Conservation (phyloP, 2,113 vertebrate species). For the Alethe castanea region DNA sequence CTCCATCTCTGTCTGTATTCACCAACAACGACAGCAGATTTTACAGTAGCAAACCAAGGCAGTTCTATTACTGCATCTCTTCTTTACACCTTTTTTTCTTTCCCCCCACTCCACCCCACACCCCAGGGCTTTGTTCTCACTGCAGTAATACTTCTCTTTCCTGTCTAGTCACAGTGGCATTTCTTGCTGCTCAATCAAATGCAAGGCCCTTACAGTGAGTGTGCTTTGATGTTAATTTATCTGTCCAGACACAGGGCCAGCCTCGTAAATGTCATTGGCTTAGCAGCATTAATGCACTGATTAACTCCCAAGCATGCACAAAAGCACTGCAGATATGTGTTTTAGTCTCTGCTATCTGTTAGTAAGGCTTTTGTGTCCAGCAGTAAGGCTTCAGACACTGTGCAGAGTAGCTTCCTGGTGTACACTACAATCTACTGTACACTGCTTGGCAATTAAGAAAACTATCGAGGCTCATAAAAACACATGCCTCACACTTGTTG, state of each 20-base stretch:
- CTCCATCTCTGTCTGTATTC: neutral
- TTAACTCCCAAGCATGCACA: neutral
- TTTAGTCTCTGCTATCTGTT: neutral
- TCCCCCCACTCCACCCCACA: neutral
- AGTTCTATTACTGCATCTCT: neutral
- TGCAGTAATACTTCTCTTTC: neutral
- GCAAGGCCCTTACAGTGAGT: neutral
- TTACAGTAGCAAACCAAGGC: neutral
- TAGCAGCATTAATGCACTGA: neutral
- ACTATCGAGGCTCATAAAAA: neutral
- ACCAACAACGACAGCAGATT: neutral
- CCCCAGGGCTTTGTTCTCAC: neutral
- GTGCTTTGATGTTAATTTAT: constrained; percentile 7
- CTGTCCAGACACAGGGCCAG: neutral
- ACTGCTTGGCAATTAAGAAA: neutral
- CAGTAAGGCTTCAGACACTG: neutral
- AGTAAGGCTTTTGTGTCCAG: neutral
- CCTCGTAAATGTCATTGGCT: neutral
- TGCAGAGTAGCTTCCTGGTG: neutral
- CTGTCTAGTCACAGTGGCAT: neutral
- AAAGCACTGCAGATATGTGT: neutral
- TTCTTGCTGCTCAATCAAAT: neutral
- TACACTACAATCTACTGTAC: neutral
- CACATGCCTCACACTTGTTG: neutral
- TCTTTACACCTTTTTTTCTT: neutral